A percentile compares a stretch with the other conserved stretches of the same genome.
phyloP scores from a whole-genome alignment of 2,113 vertebrate genomes.

The Rhipidura dahli region DNA sequence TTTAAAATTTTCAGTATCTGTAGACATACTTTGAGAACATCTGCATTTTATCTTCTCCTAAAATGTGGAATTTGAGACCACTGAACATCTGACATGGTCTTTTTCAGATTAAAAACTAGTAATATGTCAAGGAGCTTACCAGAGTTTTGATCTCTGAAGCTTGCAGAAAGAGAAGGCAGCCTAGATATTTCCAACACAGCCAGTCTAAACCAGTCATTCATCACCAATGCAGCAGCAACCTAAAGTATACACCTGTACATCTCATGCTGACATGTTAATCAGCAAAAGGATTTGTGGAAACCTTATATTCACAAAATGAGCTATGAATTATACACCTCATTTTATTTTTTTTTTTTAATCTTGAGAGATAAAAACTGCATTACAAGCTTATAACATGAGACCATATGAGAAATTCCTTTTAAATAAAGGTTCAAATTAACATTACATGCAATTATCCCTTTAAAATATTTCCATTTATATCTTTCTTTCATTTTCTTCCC shows the following conservation, averaged over 20 bases:
- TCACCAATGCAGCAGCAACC: not conserved
- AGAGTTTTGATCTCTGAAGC: not conserved
- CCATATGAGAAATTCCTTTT: not conserved
- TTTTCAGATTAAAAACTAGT: not conserved
- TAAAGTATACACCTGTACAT: not conserved
- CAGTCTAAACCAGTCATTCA: not conserved
- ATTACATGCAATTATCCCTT: not conserved
- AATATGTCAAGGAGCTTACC: not conserved
- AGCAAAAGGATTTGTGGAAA: not conserved
- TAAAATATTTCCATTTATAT: not conserved
- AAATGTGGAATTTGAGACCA: not conserved
- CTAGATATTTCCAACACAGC: not conserved
- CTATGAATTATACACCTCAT: not conserved
- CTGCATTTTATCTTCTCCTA: not conserved
- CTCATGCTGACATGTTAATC: not conserved
- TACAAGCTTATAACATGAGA: not conserved
- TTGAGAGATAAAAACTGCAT: not conserved
- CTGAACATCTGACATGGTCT: not conserved
- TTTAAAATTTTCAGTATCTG: not conserved
- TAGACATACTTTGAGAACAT: not conserved
- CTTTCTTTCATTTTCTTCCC: not conserved
- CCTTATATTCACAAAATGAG: not conserved
- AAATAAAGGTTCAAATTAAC: not conserved
- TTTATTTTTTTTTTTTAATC: not conserved
- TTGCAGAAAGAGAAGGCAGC: not conserved